These are phyloP conservation scores for Lycocerus yunnanus DNA, from an alignment of 2,888 invertebrate genomes.

Conservation along the genomic window DNA sequence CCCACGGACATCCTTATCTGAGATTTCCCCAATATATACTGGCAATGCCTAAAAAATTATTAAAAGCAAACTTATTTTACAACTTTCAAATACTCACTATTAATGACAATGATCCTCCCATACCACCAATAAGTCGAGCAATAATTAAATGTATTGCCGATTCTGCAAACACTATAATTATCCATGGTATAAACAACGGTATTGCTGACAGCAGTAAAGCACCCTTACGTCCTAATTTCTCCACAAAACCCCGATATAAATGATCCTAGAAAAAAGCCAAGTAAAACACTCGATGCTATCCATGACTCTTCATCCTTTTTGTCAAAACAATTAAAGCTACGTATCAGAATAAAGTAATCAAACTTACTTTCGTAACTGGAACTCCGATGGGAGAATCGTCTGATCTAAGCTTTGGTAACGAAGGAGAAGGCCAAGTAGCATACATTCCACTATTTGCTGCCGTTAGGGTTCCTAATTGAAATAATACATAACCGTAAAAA, in stretches of 20 bases:
- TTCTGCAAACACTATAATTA: constrained; percentile 39
- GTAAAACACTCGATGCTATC: constrained; percentile 61
- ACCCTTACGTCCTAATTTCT: constrained; percentile 61
- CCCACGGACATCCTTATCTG: constrained; percentile 59
- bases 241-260: constrained; percentile 60
- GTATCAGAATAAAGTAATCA: neutral
- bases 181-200: constrained; percentile 61
- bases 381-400: constrained; percentile 22
- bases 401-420: constrained; percentile 56
- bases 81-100: constrained; percentile 41
- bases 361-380: constrained; percentile 19
- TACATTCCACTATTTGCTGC: constrained; percentile 39
- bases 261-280: constrained; percentile 62
- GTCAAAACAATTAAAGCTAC: neutral
- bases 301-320: constrained; percentile 59
- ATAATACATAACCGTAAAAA: neutral
- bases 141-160: constrained; percentile 60
- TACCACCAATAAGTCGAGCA: constrained; percentile 68
- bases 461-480: neutral
- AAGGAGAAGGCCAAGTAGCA: constrained; percentile 62
- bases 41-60: constrained; percentile 54
- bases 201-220: constrained; percentile 59
- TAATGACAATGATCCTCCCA: constrained; percentile 66
- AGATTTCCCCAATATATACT: constrained; percentile 61
- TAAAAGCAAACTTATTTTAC: constrained; percentile 22